Base-by-base conservation (phyloP, 2,888 invertebrate genomes). In the Griposia aprilina region DNA sequence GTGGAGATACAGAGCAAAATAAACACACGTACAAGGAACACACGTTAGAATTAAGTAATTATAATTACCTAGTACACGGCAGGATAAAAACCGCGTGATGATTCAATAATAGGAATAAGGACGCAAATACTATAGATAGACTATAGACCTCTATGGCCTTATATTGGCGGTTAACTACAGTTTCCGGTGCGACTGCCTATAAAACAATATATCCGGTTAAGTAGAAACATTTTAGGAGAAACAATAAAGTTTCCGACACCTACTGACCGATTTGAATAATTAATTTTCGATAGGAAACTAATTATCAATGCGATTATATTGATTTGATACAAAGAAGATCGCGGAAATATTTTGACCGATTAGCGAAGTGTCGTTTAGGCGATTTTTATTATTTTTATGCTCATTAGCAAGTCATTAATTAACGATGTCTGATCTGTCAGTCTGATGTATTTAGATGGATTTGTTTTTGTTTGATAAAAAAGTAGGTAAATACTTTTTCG, bases 211-310 rank as follows among this genome's bases (percentile, higher is more conserved):
- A 60, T 68, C 59, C 59, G 66, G 45, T 62, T n/a, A 36, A 62
- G 13, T 65, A 74, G 15, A 15, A 55, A 63, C 7, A 30, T 70
- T 70, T 63, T 62, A 68, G 50, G 30, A 30, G 1, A 52, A 68
- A 68, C 20, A 26, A 63, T 72, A 23, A 26, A 13, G 13, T 77
- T 77, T 67, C 70, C 41, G n/a, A 66, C 57, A 74, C 60, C 74
- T 41, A 77, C 66, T 86, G 66, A 72, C 83, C 86, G 74, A 83
- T 57, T 69, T 86, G 3, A 74, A 69, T 75, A 0, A 82, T 86
- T 74, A 36, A 41, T 82, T 78, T 78, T 75, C 13, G 41, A 86
- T 78, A 50, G 45, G 36, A 57, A 55, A 65, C 60, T 75, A 78
- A 84, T 78, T 70, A 3, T 2, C 57, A 30, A 63, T 15, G 6